These are phyloP conservation scores for Epirrhoe alternata DNA, from an alignment of 2,888 invertebrate genomes.

Conservation along the genomic window DNA sequence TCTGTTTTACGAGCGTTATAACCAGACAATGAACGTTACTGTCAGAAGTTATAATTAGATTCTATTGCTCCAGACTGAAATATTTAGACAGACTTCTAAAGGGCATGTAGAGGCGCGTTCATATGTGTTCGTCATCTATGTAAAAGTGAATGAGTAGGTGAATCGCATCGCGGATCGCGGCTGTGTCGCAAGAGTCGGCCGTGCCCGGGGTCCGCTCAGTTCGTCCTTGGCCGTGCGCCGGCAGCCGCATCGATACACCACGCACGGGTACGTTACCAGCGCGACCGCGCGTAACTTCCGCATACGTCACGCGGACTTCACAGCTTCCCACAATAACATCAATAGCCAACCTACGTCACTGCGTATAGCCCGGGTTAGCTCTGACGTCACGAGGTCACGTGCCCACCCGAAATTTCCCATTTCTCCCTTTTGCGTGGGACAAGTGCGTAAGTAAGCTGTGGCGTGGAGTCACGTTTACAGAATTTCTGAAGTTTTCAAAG, in stretches of 20 bases:
- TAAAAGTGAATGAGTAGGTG: slow-evolving; percentile 34
- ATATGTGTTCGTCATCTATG: slow-evolving; percentile 5
- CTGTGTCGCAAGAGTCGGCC: slow-evolving; percentile 64
- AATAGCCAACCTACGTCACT: slow-evolving; percentile 58
- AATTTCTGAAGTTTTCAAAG: slow-evolving; percentile 47
- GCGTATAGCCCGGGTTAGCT: slow-evolving; percentile 45
- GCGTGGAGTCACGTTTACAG: slow-evolving; percentile 50
- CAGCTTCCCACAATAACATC: slow-evolving; percentile 49
- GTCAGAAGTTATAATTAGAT: slow-evolving; percentile 16
- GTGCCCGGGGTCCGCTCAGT: slow-evolving; percentile 59
- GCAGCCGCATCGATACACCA: slow-evolving; percentile 53
- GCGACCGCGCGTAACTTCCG: slow-evolving; percentile 77
- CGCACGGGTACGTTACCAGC: slow-evolving; percentile 45
- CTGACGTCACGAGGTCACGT: slow-evolving; percentile 74
- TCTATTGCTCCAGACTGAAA: slow-evolving; percentile 6
- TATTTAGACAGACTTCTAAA: background rate
- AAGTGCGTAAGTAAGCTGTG: slow-evolving; percentile 48
- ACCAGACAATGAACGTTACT: slow-evolving; percentile 29
- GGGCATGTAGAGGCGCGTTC: background rate
- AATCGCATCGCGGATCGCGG: slow-evolving; percentile 55
- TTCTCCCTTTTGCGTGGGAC: slow-evolving; percentile 49
- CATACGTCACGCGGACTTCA: slow-evolving; percentile 45
- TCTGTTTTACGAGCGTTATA: slow-evolving; percentile 36
- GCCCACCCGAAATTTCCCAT: slow-evolving; percentile 45
- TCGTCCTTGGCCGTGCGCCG: slow-evolving; percentile 69